These are phyloP conservation scores for Pollenia labialis DNA, from an alignment of 2,888 invertebrate genomes.

Conservation along the genomic window DNA sequence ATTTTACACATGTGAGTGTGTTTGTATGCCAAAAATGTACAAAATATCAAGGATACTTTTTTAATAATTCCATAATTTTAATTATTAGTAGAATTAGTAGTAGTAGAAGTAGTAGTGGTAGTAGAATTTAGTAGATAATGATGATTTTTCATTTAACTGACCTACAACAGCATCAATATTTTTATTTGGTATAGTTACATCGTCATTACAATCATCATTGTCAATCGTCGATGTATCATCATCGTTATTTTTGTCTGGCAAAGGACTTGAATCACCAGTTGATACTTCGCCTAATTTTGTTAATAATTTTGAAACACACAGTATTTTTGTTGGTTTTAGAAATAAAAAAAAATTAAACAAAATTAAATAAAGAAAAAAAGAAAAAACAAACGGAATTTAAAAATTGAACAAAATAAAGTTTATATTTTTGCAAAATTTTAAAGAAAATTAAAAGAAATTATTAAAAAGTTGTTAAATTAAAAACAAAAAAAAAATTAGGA, in stretches of 20 bases:
- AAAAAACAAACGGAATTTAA: slow-evolving; percentile 47
- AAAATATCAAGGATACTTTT: slow-evolving; percentile 71
- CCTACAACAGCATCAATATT: slow-evolving; percentile 83
- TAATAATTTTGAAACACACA: slow-evolving; percentile 66
- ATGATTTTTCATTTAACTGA: slow-evolving; percentile 79
- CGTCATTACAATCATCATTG: slow-evolving; percentile 80
- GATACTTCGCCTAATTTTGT: slow-evolving; percentile 83
- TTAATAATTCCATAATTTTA: slow-evolving; percentile 41
- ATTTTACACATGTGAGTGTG: slow-evolving; percentile 34
- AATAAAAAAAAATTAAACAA: slow-evolving; percentile 64
- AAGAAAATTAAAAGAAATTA: slow-evolving; percentile 33
- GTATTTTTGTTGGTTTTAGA: slow-evolving; percentile 48
- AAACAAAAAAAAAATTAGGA: slow-evolving; percentile 7
- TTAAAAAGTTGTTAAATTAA: slow-evolving; percentile 34
- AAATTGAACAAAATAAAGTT: slow-evolving; percentile 45
- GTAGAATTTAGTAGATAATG: slow-evolving; percentile 72
- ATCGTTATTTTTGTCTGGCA: slow-evolving; percentile 83
- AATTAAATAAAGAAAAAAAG: slow-evolving; percentile 63
- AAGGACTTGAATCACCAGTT: slow-evolving; percentile 84
- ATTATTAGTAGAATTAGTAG: slow-evolving; percentile 33
- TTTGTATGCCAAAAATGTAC: slow-evolving; percentile 55
- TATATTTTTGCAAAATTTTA: slow-evolving; percentile 6
- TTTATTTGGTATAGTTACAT: slow-evolving; percentile 81
- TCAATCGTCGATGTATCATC: slow-evolving; percentile 79
- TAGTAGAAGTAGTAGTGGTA: slow-evolving; percentile 50